Evolutionary conservation across 2,797 vertebrate genomes (phyloP), one percentile per base, ranked within the genome.

Genomic region (Sternarchorhynchus goeldii): DNA sequence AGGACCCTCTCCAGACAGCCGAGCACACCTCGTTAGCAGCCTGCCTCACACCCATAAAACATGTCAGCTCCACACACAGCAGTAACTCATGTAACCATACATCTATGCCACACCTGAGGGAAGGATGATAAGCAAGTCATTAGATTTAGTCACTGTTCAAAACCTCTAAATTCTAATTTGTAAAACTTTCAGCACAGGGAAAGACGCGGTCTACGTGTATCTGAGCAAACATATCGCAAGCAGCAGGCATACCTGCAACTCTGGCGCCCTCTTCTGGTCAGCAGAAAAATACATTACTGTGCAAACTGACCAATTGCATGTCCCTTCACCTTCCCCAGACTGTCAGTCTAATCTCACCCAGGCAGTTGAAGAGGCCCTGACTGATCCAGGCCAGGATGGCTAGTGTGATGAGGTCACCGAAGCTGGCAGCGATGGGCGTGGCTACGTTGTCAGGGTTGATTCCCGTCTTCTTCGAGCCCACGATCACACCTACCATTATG

Each of bases 371-470:
- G 81, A 98, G 95, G 84, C 96, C 96, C 87, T 98, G 96, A 88
- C 96, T 98, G 88, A 98, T 97, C 97, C 97, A 95, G 5, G 96
- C 97, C 83, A 98, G 92, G 90, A 98, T 98, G 25, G 96, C 96
- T 87, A 98, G 90, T 8, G 96, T 97, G 84, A 99, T 98, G 85
- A 99, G 96, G 90, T 99, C 97, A 34, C 97, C 97, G 81, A 97
- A 97, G 84, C 96, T 97, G 86, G 96, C 97, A 12, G 96, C 97
- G 69, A 99, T 98, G 39, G 96, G 97, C 3, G 97, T 99, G 81
- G 96, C 96, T 79, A 98, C 96, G 0, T 99, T 99, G 90, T 99
- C 97, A 34, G 96, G 96, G 88, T 99, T 99, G 89, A 99, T 96
- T 69, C 97, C 96, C 0, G 96, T 98, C 91, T 98, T 97, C 93